Conservation (phyloP, 1,140 invertebrate species). For the Cherax destructor region DNA sequence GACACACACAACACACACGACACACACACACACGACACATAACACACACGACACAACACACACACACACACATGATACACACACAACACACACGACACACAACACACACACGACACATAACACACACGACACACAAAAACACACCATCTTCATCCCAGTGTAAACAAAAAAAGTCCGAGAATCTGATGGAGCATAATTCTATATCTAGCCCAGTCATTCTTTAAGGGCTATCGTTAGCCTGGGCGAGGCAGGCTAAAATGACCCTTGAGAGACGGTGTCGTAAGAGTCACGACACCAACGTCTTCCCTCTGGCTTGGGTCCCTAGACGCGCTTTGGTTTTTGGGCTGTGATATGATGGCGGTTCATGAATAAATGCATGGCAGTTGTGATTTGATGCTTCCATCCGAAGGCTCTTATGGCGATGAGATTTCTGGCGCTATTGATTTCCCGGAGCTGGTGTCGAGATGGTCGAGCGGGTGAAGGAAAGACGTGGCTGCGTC, state of each 20-base stretch:
- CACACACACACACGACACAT: no score
- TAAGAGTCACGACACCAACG: background rate
- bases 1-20: no score
- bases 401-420: conserved; percentile 68
- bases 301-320: no score
- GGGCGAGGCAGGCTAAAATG: background rate
- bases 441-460: conserved; percentile 52
- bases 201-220: conserved; percentile 39
- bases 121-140: conserved; percentile 7
- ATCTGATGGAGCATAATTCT: conserved; percentile 61
- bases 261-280: background rate
- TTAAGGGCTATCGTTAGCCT: conserved; percentile 40
- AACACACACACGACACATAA: no score
- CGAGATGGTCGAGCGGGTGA: conserved; percentile 25
- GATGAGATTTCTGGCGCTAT: conserved; percentile 69
- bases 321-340: conserved; percentile 43
- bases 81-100: no score
- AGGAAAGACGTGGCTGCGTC: background rate
- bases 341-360: conserved; percentile 64
- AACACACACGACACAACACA: no score
- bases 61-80: no score
- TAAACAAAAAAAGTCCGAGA: conserved; percentile 48
- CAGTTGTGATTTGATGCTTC: conserved; percentile 71
- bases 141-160: conserved; percentile 34
- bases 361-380: conserved; percentile 70